Percentiles rank a stretch among this genome's conserved stretches.
These are phyloP conservation scores for Catocala nupta DNA, from an alignment of 2,888 invertebrate species.

Conservation along the genomic window DNA sequence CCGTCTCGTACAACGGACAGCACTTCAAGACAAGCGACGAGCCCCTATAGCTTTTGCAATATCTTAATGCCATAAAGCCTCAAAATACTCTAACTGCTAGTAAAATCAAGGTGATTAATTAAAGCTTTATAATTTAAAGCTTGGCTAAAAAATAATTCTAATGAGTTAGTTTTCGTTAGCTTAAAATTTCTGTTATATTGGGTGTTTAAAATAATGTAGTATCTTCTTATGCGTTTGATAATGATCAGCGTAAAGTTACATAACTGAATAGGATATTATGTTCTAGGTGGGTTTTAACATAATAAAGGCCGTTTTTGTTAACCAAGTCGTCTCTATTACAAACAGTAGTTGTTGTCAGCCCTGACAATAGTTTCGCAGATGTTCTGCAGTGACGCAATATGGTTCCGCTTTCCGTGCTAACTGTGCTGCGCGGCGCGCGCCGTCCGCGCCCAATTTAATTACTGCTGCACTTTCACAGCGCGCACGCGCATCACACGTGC, in stretches of 20 bases:
- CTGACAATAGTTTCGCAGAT: constrained; percentile 43
- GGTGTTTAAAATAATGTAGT: too few species aligned
- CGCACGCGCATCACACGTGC: constrained; percentile 54
- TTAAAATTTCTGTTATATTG: too few species aligned
- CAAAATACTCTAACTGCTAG: too few species aligned
- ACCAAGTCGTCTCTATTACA: not conserved
- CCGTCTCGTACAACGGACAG: too few species aligned
- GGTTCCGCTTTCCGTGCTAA: constrained; percentile 74
- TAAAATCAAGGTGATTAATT: too few species aligned
- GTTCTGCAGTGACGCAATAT: constrained; percentile 63
- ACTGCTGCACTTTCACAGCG: constrained; percentile 66
- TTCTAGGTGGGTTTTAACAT: not conserved
- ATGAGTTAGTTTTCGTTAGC: too few species aligned
- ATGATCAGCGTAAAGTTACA: not conserved
- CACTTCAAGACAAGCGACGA: too few species aligned
- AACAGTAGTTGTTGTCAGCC: constrained; percentile 6
- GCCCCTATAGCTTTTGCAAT: too few species aligned
- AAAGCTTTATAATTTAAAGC: too few species aligned
- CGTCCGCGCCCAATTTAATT: constrained; percentile 63
- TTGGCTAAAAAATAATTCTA: too few species aligned
- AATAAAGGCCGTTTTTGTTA: constrained; percentile 3
- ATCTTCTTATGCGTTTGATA: too few species aligned
- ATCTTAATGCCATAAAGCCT: too few species aligned
- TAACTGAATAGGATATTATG: not conserved
- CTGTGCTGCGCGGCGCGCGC: constrained; percentile 41